phyloP scores from a whole-genome alignment of 2,888 invertebrate species.

The Clusia tigrina region DNA sequence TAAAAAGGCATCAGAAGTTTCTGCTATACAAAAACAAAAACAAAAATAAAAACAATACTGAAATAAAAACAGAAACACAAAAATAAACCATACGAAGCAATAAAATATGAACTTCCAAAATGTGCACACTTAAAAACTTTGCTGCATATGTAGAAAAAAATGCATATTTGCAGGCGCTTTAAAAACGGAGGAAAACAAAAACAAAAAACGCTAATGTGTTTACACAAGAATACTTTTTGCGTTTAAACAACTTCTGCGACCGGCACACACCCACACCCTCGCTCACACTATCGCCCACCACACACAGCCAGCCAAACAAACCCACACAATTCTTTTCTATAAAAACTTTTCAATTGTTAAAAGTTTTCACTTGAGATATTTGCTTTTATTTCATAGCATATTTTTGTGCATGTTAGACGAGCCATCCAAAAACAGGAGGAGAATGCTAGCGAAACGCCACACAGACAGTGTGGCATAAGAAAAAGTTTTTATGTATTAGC shows the following conservation, averaged over 20 bases:
- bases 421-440: no score
- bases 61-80: background rate
- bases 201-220: slow-evolving; percentile 3
- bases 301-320: background rate
- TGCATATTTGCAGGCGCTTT: background rate
- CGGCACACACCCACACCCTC: background rate
- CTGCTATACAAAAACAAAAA: background rate
- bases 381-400: slow-evolving; percentile 54
- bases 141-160: slow-evolving; percentile 8
- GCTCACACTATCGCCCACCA: background rate
- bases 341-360: slow-evolving; percentile 54
- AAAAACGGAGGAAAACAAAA: background rate
- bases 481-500: background rate
- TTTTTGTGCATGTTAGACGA: no score
- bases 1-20: background rate
- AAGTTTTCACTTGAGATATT: slow-evolving; percentile 56
- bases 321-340: background rate
- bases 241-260: no score
- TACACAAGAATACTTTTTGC: background rate
- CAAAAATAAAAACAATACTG: background rate
- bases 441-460: background rate
- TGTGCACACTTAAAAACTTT: background rate
- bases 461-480: background rate
- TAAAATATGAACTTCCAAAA: background rate
- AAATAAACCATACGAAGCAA: background rate